Base-by-base conservation (phyloP, 30 jellyfish, hydroid and myxozoan genomes). In the Catostylus mosaicus region DNA sequence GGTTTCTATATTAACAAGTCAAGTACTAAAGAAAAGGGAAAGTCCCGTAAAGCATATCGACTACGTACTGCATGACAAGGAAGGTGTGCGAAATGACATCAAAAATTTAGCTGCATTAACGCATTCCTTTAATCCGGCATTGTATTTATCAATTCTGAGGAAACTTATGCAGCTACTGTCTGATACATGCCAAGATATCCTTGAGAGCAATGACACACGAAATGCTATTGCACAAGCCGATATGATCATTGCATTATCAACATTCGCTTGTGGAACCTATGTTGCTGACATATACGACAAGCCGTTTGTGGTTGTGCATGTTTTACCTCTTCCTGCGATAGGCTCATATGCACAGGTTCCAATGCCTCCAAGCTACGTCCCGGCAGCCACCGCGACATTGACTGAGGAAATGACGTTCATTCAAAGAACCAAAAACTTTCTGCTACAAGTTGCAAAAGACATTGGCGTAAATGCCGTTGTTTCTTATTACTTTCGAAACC, bases 351-450 rank as follows among this genome's bases (percentile, higher is more conserved):
- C 79, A 12, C 65, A 40, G 24, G 80, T 47, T 32, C 91, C 83
- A 33, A n/a, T 36, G 1, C 91, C 84, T 27, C 84, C 91, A 8
- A 80, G 91, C 59, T 80, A 46, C 40, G 91, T 80, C 10, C 91
- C 91, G 14, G 3, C 19, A 38, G 46, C 43, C 1, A 9, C 52
- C 7, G 1, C 86, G 16, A 20, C 31, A 32, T 24, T 57, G 3
- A 36, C 71, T 12, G 91, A 80, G 1, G 19, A 38, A 14, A 80
- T 80, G 91, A 64, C 71, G 0, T 80, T 80, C 59, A 34, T 38
- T 18, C 67, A 80, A 47, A 43, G 91, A 31, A 36, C 57, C 11
- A 8, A 1, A 2, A 80, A 65, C 50, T 65, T 67, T 18, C 20
- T 67, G 1, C 2, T 29, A 1, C 14, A 37, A 14, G 26, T 22